Percentiles rank a stretch among this genome's conserved stretches.
These are phyloP conservation scores for Leguminivora glycinivorella DNA, from an alignment of 1,140 invertebrate genomes.

Conservation along the genomic window DNA sequence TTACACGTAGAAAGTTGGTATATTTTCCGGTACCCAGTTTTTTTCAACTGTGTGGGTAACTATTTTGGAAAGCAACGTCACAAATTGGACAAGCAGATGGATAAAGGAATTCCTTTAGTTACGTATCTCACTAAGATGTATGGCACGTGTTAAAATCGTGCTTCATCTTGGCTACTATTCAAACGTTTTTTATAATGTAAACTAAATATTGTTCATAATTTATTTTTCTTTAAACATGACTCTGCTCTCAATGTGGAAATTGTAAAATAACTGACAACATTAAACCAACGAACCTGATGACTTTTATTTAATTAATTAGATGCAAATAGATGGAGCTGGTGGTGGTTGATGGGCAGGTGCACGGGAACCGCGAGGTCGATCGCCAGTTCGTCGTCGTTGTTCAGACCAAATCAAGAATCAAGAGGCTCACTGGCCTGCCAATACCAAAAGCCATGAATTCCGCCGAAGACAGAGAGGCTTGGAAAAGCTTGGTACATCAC, in stretches of 20 bases:
- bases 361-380: too few species aligned
- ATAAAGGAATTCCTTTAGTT: neutral
- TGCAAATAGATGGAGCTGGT: too few species aligned
- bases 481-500: too few species aligned
- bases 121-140: neutral
- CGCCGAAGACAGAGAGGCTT: too few species aligned
- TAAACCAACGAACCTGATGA: neutral
- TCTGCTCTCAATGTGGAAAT: neutral
- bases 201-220: conserved; percentile 23
- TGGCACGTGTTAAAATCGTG: conserved; percentile 17
- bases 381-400: too few species aligned
- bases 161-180: conserved; percentile 15
- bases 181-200: conserved; percentile 25
- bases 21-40: neutral
- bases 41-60: too few species aligned
- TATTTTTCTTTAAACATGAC: conserved; percentile 14
- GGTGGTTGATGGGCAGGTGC: too few species aligned
- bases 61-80: conserved; percentile 8
- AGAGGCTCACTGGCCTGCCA: too few species aligned
- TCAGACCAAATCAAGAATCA: too few species aligned
- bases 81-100: conserved; percentile 5
- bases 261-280: neutral
- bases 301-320: conserved; percentile 10
- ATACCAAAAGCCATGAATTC: too few species aligned
- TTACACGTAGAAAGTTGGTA: too few species aligned